Percentiles rank a stretch among this genome's conserved stretches.
phyloP scores from a whole-genome alignment of 2,888 invertebrate species.

The Drosophila pseudotakahashii region DNA sequence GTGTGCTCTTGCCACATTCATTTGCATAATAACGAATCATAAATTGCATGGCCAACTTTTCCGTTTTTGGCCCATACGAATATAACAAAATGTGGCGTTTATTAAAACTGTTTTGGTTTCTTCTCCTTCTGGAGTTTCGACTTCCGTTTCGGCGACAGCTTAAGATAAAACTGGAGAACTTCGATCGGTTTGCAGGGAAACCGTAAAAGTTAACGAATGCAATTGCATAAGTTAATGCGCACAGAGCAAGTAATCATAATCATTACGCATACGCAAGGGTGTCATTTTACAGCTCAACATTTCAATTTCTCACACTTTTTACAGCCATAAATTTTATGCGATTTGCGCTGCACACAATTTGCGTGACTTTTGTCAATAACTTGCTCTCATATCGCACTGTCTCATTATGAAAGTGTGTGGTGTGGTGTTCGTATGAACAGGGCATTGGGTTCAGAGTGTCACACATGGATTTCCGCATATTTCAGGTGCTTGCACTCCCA shows the following conservation, averaged over 20 bases:
- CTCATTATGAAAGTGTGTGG: conserved; percentile 54
- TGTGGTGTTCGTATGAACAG: conserved; percentile 5
- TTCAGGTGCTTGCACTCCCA: conserved; percentile 62
- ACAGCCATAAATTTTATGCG: conserved; percentile 53
- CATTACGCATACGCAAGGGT: conserved; percentile 54
- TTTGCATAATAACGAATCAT: conserved; percentile 67
- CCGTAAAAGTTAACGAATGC: conserved; percentile 26
- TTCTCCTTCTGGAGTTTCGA: neutral
- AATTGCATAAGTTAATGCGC: conserved; percentile 77
- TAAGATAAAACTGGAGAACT: neutral
- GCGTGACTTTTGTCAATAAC: conserved; percentile 78
- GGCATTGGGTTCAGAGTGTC: conserved; percentile 54
- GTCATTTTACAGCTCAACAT: conserved; percentile 59
- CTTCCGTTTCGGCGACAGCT: neutral
- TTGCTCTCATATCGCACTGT: conserved; percentile 57
- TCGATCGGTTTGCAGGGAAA: conserved; percentile 19
- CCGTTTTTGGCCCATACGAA: neutral
- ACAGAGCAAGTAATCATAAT: conserved; percentile 74
- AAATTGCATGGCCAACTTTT: conserved; percentile 29
- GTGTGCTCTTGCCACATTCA: conserved; percentile 43
- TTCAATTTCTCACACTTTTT: conserved; percentile 72
- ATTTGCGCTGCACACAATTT: conserved; percentile 54
- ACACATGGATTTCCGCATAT: conserved; percentile 76
- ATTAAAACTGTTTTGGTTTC: too few species aligned
- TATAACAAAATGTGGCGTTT: conserved; percentile 12